Evolutionary conservation across 1,140 invertebrate species (phyloP).

Genomic region (Cherax quadricarinatus): DNA sequence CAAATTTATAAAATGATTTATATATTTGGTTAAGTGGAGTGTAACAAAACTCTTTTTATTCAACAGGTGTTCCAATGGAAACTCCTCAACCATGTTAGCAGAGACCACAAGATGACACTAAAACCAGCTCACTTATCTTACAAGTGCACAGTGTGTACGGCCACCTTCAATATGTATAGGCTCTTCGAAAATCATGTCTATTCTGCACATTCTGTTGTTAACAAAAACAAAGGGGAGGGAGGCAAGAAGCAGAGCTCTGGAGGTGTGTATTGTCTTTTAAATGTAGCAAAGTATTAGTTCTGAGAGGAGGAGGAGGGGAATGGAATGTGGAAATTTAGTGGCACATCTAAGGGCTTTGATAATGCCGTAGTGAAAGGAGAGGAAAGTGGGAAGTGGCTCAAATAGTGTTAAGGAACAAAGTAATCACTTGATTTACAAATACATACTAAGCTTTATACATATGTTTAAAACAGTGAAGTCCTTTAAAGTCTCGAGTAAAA

Average conservation of each 20-base stretch:
- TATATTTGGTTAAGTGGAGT: no score
- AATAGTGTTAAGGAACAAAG: no score
- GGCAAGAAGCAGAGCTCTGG: conserved; percentile 45
- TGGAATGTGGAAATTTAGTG: conserved; percentile 4
- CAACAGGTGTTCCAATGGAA: conserved; percentile 94
- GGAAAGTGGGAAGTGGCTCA: no score
- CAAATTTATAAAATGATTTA: no score
- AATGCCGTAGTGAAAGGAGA: no score
- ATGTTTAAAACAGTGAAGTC: no score
- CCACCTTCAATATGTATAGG: conserved; percentile 96
- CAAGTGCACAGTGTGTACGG: conserved; percentile 95
- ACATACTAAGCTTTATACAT: no score
- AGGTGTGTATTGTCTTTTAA: not conserved
- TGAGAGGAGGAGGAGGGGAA: not conserved
- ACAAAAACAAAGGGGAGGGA: conserved; percentile 70
- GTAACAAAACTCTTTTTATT: not conserved
- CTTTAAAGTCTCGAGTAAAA: no score
- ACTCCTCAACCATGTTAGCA: conserved; percentile 90
- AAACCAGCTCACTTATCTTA: conserved; percentile 95
- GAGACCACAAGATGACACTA: conserved; percentile 92
- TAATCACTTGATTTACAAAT: no score
- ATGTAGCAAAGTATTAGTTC: not conserved
- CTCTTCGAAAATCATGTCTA: conserved; percentile 96
- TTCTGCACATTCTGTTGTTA: conserved; percentile 83
- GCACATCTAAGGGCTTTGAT: not conserved